Conservation (phyloP, 2,888 invertebrate species). For the Temnothorax rugatulus region DNA sequence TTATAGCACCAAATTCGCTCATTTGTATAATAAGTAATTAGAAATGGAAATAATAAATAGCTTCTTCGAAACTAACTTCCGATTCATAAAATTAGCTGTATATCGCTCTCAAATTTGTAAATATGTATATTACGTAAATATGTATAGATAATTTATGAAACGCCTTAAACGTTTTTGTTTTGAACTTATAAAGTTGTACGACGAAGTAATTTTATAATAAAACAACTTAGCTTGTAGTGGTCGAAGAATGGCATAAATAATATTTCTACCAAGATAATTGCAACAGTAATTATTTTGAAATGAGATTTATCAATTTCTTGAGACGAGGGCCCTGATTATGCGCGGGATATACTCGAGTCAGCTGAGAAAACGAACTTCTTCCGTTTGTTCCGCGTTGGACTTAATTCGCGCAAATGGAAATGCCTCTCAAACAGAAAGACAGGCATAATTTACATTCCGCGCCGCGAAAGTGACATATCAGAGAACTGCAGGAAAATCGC, state of each 20-base stretch:
- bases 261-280: conserved; percentile 22
- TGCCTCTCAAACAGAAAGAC: conserved; percentile 56
- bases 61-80: background rate
- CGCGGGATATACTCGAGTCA: conserved; percentile 47
- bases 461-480: conserved; percentile 56
- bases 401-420: conserved; percentile 57
- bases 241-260: conserved; percentile 12
- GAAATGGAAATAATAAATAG: conserved; percentile 27
- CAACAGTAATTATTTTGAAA: conserved; percentile 32
- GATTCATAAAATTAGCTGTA: background rate
- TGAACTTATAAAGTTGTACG: background rate
- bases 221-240: background rate
- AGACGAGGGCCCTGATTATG: conserved; percentile 32
- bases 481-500: conserved; percentile 50
- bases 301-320: conserved; percentile 51
- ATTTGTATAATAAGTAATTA: conserved; percentile 8
- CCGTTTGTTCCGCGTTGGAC: conserved; percentile 47
- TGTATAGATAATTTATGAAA: background rate
- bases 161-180: background rate
- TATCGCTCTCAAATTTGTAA: conserved; percentile 14
- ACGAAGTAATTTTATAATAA: background rate
- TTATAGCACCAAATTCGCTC: background rate
- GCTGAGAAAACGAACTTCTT: conserved; percentile 52
- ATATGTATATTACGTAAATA: conserved; percentile 16
- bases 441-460: conserved; percentile 56